phyloP scores from a whole-genome alignment of 2,113 vertebrate genomes.

The Coreoperca whiteheadi region DNA sequence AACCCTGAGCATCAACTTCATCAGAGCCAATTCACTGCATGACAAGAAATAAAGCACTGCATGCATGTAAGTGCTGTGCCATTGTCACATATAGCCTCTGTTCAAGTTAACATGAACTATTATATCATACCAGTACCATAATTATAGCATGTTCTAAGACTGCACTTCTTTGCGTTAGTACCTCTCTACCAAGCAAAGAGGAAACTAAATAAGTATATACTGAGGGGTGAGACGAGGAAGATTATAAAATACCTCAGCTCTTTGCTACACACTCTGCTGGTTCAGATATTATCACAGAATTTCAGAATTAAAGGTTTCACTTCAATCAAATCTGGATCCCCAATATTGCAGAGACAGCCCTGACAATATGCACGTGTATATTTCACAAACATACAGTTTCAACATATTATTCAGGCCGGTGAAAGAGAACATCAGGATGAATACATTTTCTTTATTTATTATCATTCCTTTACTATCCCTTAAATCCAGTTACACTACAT shows the following conservation, averaged over 20 bases:
- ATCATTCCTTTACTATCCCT: background rate
- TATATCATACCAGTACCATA: background rate
- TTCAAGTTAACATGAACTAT: background rate
- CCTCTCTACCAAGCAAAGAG: background rate
- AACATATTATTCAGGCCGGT: background rate
- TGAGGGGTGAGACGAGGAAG: background rate
- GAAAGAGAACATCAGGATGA: background rate
- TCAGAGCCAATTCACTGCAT: background rate
- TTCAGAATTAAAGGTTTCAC: background rate
- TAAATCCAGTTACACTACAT: background rate
- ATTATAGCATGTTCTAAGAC: background rate
- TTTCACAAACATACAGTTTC: background rate
- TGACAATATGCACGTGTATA: background rate
- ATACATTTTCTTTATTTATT: slow-evolving; percentile 1
- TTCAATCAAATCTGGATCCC: background rate
- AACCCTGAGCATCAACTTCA: slow-evolving; percentile 7
- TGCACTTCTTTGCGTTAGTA: background rate
- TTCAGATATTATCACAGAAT: background rate
- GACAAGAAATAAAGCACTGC: background rate
- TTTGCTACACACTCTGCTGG: background rate
- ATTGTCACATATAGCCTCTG: background rate
- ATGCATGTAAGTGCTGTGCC: background rate
- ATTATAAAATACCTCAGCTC: background rate
- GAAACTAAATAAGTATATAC: background rate
- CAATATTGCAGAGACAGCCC: background rate